Evolutionary conservation across 2,797 vertebrate genomes (phyloP), one percentile per base, ranked within the genome.

Genomic region (Gorsachius magnificus): DNA sequence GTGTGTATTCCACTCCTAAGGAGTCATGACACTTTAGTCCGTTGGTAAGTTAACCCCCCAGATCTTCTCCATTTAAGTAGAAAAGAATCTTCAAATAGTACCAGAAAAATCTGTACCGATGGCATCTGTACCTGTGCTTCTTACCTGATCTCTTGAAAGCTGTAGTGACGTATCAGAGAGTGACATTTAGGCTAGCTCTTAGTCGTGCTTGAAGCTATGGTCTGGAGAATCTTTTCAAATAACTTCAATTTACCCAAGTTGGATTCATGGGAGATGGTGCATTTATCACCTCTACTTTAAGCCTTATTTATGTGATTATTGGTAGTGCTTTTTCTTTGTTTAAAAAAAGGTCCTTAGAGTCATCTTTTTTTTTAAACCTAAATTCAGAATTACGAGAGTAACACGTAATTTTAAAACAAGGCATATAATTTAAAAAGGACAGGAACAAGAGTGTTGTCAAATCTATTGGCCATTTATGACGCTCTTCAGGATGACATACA

Each of bases 1-100:
- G 99, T 99, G 46, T 99, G 99, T 74, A 97, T 99, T 46, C 99
- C 99, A 7, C 98, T 99, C 93, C 98, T 99, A 48, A 99, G 99
- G 93, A 99, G 99, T 95, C 99, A 99, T 5, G 99, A 99, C 65
- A 98, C 99, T 78, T 98, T 99, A 97, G 99, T 99, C 35, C 98
- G 99, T 96, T 99, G 99, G 99, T 99, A 93, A 7, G 98, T 97
- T 60, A 66, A 89, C 36, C 17, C 4, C 16, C 38, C 72, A 43
- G 1, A 58, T 50, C 18, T 65, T 71, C 75, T 87, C 50, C 12
- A 16, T 28, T 43, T 22, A 45, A 61, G 38, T n/a, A 26, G 68
- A 78, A 93, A 75, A 51, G 57, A 75, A 25, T 48, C 70, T 45
- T 82, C 64, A 68, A 13, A 58, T 56, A 66, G 50, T 29, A 35